Conservation (phyloP, 2,888 invertebrate species). For the Atethmia centrago region DNA sequence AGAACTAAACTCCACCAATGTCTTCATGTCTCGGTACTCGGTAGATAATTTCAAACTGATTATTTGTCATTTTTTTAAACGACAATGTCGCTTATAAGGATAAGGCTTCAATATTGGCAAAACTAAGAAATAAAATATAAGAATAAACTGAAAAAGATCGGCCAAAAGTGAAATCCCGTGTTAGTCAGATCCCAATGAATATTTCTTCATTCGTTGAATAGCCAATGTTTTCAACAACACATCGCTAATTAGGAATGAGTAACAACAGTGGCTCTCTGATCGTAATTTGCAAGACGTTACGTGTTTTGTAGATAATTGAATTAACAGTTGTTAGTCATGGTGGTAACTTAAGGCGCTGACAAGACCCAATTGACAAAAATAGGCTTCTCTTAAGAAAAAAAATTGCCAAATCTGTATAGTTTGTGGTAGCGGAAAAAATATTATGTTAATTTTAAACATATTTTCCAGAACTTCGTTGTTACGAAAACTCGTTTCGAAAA, state of each 20-base stretch:
- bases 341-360: background rate
- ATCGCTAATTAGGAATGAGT: slow-evolving; percentile 41
- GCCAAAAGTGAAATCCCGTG: slow-evolving; percentile 6
- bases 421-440: too few relatives aligned
- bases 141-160: background rate
- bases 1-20: too few relatives aligned
- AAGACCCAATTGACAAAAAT: too few relatives aligned
- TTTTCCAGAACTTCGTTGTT: too few relatives aligned
- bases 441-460: too few relatives aligned
- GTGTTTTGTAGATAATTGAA: slow-evolving; percentile 1
- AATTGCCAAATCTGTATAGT: too few relatives aligned
- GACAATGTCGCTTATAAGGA: too few relatives aligned
- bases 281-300: slow-evolving; percentile 15
- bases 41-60: too few relatives aligned
- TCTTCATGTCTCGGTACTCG: too few relatives aligned
- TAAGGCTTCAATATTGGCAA: background rate
- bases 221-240: slow-evolving; percentile 23
- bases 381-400: too few relatives aligned
- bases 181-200: slow-evolving; percentile 11
- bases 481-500: too few relatives aligned
- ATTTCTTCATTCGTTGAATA: slow-evolving; percentile 30
- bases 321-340: slow-evolving; percentile 3
- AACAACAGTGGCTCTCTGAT: slow-evolving; percentile 20
- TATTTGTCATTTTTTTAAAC: too few relatives aligned
- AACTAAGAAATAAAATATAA: background rate